Evolutionary conservation across 2,113 vertebrate species (phyloP).

Genomic region (Anas platyrhynchos): DNA sequence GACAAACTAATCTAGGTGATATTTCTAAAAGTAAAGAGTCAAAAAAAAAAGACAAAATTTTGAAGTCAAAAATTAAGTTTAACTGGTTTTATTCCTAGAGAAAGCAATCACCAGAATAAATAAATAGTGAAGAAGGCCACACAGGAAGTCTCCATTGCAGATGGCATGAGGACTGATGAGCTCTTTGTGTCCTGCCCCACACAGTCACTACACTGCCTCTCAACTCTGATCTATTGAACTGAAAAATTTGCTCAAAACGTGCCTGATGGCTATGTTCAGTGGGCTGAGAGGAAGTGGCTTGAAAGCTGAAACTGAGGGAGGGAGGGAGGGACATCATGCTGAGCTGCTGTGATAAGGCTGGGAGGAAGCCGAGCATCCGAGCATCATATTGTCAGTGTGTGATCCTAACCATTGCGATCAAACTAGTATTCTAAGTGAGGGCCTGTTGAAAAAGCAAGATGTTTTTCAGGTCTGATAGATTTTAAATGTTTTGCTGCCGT

Average conservation of each 20-base stretch:
- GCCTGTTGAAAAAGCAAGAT: neutral
- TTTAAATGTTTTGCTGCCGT: neutral
- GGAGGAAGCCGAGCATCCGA: neutral
- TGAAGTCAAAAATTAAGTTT: neutral
- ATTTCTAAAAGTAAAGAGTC: neutral
- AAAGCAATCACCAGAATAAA: neutral
- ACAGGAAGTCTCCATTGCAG: neutral
- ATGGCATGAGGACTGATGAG: neutral
- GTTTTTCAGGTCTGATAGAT: neutral
- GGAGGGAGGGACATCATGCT: neutral
- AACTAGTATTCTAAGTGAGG: neutral
- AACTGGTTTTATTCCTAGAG: neutral
- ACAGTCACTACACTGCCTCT: neutral
- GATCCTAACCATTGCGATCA: neutral
- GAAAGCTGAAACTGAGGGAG: neutral
- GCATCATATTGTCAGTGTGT: neutral
- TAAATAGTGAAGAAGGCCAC: neutral
- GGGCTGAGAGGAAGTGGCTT: neutral
- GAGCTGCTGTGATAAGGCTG: rapidly evolving
- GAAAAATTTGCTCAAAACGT: neutral
- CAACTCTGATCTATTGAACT: neutral
- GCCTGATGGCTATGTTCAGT: neutral
- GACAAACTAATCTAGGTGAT: neutral
- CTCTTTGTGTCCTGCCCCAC: neutral
- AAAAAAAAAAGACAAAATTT: too few species aligned